Evolutionary conservation across 2,888 invertebrate species (phyloP), one percentile per base, ranked within the genome.

Genomic region (Chorisops tibialis): DNA sequence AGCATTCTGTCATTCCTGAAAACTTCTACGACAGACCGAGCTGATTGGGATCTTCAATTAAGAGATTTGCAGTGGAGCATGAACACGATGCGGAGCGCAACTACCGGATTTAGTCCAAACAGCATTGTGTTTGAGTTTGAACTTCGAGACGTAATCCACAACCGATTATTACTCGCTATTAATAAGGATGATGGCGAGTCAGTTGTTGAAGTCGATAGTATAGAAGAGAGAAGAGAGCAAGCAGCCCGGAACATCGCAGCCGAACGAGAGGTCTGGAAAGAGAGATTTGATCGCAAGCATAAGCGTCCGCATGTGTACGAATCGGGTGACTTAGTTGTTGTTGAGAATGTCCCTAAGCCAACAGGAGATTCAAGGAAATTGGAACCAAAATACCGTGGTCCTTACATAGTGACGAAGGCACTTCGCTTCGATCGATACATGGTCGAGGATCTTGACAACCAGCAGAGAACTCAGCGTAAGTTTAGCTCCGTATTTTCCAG

Each of bases 371-470:
- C 67, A 14, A 38, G 65, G 35, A 70, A 71, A 60, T 47, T 68
- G 24, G 64, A 66, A 48, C 66, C 67, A 7, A 63, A 59, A 12
- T 69, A 63, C 24, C 67, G 65, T 35, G 70, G 70, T 2, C 68
- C 69, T 9, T 69, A 68, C 54, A 37, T 66, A 6, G 59, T 69
- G 12, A 64, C 50, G 6, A 56, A 65, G 59, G 65, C 52, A 1
- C 59, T 69, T 14, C 43, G 61, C 11, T 63, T 65, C 22, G 68
- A 70, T 43, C 58, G 69, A 3, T 69, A 70, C 38, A 43, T 68
- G 2, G 16, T 70, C 14, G 61, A 63, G 59, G 69, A 70, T 45
- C 39, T 71, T 12, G 62, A 65, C 1, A 66, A 63, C 4, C 59
- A 65, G 1, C 41, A 62, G 22, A 48, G 68, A 43, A 67, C 59